These are phyloP conservation scores for Phalera bucephala DNA, from an alignment of 2,888 invertebrate genomes.

Conservation along the genomic window DNA sequence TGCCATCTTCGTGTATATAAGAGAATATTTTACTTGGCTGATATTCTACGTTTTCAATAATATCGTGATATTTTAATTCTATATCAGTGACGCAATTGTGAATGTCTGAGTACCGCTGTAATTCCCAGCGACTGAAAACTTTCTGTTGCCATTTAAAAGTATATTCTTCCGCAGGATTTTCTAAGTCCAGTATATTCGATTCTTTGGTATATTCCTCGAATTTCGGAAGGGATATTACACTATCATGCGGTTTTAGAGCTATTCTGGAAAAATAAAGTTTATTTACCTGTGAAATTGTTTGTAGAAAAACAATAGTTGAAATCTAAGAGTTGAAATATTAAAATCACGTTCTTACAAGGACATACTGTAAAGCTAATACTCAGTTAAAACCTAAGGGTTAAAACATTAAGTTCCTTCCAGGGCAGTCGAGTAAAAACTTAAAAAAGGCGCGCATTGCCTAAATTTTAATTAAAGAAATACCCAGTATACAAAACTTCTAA, in stretches of 20 bases:
- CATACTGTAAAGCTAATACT: too few species aligned
- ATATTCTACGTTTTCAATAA: conserved; percentile 51
- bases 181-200: conserved; percentile 37
- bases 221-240: conserved; percentile 58
- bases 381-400: too few species aligned
- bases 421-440: too few species aligned
- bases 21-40: conserved; percentile 73
- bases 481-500: too few species aligned
- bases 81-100: conserved; percentile 84
- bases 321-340: too few species aligned
- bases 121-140: conserved; percentile 84
- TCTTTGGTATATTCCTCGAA: conserved; percentile 58
- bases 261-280: conserved; percentile 45
- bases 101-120: conserved; percentile 81
- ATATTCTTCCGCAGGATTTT: conserved; percentile 49
- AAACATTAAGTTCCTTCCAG: too few species aligned
- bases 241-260: conserved; percentile 57
- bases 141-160: conserved; percentile 89
- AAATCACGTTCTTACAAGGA: too few species aligned
- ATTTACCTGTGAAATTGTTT: background rate
- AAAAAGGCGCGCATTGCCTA: too few species aligned
- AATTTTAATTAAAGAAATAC: too few species aligned
- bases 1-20: conserved; percentile 83
- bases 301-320: too few species aligned
- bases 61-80: conserved; percentile 68